Conservation (phyloP, 2,888 invertebrate species). For the Dioctria rufipes region DNA sequence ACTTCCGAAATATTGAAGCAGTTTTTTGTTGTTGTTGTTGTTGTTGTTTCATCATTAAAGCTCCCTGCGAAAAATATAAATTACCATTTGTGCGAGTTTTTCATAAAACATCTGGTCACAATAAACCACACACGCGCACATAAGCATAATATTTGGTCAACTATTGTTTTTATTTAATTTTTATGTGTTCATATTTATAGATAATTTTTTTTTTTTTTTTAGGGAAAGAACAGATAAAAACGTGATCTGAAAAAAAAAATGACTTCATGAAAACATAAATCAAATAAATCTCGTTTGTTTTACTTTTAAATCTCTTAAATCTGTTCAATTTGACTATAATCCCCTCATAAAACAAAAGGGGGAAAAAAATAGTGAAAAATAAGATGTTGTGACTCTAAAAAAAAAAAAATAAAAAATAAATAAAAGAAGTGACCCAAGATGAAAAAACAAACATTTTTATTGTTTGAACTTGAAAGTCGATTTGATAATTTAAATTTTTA, state of each 20-base stretch:
- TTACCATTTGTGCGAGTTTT: background rate
- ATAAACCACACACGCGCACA: constrained; percentile 8
- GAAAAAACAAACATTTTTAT: too few species aligned
- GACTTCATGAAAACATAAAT: constrained; percentile 36
- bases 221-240: constrained; percentile 1
- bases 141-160: background rate
- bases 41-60: too few species aligned
- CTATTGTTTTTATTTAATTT: background rate
- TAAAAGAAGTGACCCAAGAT: too few species aligned
- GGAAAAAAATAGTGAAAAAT: too few species aligned
- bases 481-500: background rate
- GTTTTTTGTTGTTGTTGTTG: background rate
- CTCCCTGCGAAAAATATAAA: background rate
- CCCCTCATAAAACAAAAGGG: background rate
- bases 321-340: background rate
- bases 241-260: background rate
- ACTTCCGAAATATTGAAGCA: background rate
- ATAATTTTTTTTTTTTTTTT: background rate
- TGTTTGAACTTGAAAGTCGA: background rate
- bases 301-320: background rate
- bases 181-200: too few species aligned
- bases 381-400: too few species aligned
- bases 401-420: too few species aligned
- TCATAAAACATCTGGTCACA: constrained; percentile 31
- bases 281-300: constrained; percentile 21